Evolutionary conservation across 2,888 invertebrate species (phyloP).

Genomic region (Yponomeuta evonymella): DNA sequence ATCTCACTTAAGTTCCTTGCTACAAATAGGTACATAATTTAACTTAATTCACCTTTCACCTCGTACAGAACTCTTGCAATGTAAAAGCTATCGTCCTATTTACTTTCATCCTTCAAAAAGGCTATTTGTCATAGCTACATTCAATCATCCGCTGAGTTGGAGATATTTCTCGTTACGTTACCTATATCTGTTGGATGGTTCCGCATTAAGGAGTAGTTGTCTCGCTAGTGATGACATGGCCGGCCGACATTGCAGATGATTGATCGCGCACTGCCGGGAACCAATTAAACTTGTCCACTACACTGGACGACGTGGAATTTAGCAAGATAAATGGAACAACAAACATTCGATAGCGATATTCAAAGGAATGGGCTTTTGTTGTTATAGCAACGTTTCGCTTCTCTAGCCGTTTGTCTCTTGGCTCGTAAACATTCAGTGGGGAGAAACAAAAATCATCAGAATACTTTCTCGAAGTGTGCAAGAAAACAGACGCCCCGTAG

Average conservation of each 20-base stretch:
- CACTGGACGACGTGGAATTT: constrained; percentile 49
- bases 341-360: constrained; percentile 26
- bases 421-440: not conserved
- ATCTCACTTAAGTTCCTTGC: not conserved
- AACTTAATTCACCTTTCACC: no score
- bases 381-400: not conserved
- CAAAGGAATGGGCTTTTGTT: not conserved
- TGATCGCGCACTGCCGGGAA: constrained; percentile 52
- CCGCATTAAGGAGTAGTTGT: not conserved
- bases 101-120: not conserved
- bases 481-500: not conserved
- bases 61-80: no score
- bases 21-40: not conserved
- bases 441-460: not conserved
- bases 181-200: not conserved
- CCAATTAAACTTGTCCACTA: constrained; percentile 70
- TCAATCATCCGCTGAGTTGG: not conserved
- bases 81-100: not conserved
- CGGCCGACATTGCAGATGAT: constrained; percentile 41
- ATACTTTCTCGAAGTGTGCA: not conserved
- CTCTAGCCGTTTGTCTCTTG: not conserved
- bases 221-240: constrained; percentile 37
- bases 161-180: not conserved
- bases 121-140: not conserved
- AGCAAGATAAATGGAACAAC: constrained; percentile 48